Percentiles rank a stretch among this genome's conserved stretches.
Conservation (phyloP, 2,888 invertebrate genomes). For the Himalopsyche kuldschensis region DNA sequence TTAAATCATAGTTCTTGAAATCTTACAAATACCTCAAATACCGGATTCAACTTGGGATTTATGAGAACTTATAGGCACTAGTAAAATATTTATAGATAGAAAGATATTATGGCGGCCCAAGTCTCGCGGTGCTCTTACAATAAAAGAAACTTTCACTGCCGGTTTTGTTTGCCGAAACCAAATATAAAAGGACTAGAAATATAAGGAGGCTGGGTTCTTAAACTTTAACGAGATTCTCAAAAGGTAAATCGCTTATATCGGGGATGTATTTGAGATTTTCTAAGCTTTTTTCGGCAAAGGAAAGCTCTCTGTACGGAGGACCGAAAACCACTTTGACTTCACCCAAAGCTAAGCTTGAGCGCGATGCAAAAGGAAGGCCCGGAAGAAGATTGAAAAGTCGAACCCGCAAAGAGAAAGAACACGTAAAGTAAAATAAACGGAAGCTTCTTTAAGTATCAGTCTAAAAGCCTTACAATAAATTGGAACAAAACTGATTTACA, state of each 20-base stretch:
- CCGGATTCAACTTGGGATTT: too few species aligned
- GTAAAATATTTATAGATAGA: too few species aligned
- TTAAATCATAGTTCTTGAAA: too few species aligned
- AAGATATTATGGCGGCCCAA: too few species aligned
- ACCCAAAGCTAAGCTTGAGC: not conserved
- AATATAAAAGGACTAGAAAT: not conserved
- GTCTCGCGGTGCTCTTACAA: not conserved
- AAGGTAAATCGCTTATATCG: not conserved
- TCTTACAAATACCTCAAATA: too few species aligned
- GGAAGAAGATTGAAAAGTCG: not conserved
- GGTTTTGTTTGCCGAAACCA: not conserved
- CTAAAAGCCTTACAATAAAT: not conserved
- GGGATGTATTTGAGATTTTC: not conserved
- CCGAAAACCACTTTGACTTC: not conserved
- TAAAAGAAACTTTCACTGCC: not conserved
- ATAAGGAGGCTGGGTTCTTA: not conserved
- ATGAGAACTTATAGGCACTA: too few species aligned
- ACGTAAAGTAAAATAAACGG: not conserved
- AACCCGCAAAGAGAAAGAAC: not conserved
- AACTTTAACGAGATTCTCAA: not conserved
- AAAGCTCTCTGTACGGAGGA: not conserved
- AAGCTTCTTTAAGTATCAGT: not conserved
- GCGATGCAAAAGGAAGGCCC: not conserved
- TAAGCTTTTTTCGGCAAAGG: not conserved
- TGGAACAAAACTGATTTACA: too few species aligned